Base-by-base conservation (phyloP, 1,140 invertebrate species). In the Drosophila pectinifera region DNA sequence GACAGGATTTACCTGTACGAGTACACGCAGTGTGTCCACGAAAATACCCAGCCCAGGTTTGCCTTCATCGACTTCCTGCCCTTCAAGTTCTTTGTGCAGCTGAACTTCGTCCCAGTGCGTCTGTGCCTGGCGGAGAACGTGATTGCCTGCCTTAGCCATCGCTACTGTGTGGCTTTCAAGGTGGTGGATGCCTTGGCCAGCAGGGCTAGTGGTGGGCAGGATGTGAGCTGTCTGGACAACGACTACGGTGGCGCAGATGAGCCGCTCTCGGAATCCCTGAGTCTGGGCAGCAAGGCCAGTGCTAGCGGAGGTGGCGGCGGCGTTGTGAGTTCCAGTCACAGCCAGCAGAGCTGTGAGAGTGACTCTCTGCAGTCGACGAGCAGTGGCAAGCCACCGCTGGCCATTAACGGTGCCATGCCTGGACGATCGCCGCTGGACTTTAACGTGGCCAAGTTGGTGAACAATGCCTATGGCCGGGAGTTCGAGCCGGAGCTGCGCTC, bases 1-100 rank as follows among this genome's bases (percentile, higher is more conserved):
- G 91, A 92, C 28, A 78, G 85, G 28, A 91, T 92, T n/a, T 92
- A 90, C 68, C 69, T 92, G 38, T 92, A 92, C 20, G 91, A 92
- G 48, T 92, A 92, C 42, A 92, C 88, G 7, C 84, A 91, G 51
- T 92, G 91, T 39, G 90, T 85, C 16, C 91, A 92, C 16, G 91
- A 92, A 38, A 92, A 83, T 34, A 91, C 90, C 1, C 91, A 92
- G 55, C 91, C 91, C 8, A 46, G 91, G 13, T 92, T 92, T 22
- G 76, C 88, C 10, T 92, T 92, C 58, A 92, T 92, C 18, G 91
- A 92, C 48, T 92, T 92, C 59, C 57, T 92, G 48, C 91, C 91
- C 20, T 92, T 92, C 31, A 92, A 92, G 67, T 92, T 92, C 64
- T 92, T 91, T 20, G 91, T 92, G 11, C 90, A 91, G 65, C 55